phyloP scores from a whole-genome alignment of 37 sponge, comb jelly and placozoan genomes.

The Bolinopsis microptera region DNA sequence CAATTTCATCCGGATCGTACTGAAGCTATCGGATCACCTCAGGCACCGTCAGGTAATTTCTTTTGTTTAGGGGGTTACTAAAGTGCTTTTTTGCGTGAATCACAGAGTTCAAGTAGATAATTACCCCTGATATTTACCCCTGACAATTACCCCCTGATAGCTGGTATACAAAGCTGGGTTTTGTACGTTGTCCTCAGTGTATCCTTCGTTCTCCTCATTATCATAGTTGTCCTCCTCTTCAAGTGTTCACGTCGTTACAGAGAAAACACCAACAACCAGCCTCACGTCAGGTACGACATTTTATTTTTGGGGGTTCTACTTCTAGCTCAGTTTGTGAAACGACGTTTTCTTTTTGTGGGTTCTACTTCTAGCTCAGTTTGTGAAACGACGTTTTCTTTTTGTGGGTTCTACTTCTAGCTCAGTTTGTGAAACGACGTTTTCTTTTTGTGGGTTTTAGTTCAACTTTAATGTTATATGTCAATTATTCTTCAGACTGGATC shows the following conservation, averaged over 20 bases:
- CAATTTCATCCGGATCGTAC: not conserved
- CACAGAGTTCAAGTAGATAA: too few relatives aligned
- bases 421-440: too few relatives aligned
- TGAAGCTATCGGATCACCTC: not conserved
- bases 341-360: too few relatives aligned
- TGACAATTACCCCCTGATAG: not conserved
- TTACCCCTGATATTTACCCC: too few relatives aligned
- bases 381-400: too few relatives aligned
- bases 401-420: too few relatives aligned
- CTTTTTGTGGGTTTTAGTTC: too few relatives aligned
- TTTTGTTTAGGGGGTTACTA: too few relatives aligned
- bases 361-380: too few relatives aligned
- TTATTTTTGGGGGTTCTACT: not conserved
- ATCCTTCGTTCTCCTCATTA: slow-evolving; percentile 14
- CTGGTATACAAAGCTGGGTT: slow-evolving; percentile 22
- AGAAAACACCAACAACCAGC: not conserved
- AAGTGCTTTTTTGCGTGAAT: too few relatives aligned
- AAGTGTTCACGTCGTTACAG: slow-evolving; percentile 14
- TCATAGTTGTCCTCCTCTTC: slow-evolving; percentile 18
- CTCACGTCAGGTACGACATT: slow-evolving; percentile 1
- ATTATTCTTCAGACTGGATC: slow-evolving; percentile 13
- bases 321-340: too few relatives aligned
- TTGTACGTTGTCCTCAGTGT: slow-evolving; percentile 55
- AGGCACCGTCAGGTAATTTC: not conserved
- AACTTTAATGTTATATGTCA: too few relatives aligned